These are phyloP conservation scores for Neocloeon triangulifer DNA, from an alignment of 1,140 invertebrate species.

Conservation along the genomic window DNA sequence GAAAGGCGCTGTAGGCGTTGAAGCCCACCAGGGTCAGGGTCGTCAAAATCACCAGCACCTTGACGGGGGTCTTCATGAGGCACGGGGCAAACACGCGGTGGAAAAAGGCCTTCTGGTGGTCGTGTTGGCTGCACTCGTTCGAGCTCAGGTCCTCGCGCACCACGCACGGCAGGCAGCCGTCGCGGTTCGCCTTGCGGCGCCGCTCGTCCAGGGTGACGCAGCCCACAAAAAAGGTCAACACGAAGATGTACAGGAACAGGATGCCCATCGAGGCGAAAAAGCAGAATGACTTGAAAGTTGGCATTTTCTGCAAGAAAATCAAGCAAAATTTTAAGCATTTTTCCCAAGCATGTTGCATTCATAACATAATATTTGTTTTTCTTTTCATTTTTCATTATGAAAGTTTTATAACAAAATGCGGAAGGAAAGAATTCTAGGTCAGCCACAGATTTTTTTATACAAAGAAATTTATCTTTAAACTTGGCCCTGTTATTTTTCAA, in stretches of 20 bases:
- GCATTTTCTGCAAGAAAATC: slow-evolving; percentile 18
- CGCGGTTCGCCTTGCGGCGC: slow-evolving; percentile 18
- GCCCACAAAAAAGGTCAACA: slow-evolving; percentile 29
- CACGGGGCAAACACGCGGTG: slow-evolving; percentile 22
- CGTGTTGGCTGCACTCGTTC: slow-evolving; percentile 22
- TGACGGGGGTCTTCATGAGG: slow-evolving; percentile 20
- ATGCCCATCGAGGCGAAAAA: slow-evolving; percentile 24
- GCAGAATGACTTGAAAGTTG: slow-evolving; percentile 25
- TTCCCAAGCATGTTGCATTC: too few species aligned
- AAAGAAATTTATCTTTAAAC: too few species aligned
- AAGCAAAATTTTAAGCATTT: not conserved
- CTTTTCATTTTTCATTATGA: too few species aligned
- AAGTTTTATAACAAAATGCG: too few species aligned
- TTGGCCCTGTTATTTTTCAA: too few species aligned
- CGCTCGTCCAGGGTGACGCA: slow-evolving; percentile 26
- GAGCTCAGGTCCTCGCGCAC: slow-evolving; percentile 24
- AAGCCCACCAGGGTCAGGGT: slow-evolving; percentile 13
- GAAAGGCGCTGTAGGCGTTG: slow-evolving; percentile 21
- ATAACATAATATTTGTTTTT: too few species aligned
- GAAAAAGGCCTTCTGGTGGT: slow-evolving; percentile 21
- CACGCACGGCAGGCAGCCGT: slow-evolving; percentile 22
- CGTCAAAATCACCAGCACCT: slow-evolving; percentile 19
- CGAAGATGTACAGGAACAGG: slow-evolving; percentile 24
- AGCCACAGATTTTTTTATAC: too few species aligned
- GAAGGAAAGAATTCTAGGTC: too few species aligned